Conservation (phyloP, 2,888 invertebrate genomes). For the Hydropsyche betteni region DNA sequence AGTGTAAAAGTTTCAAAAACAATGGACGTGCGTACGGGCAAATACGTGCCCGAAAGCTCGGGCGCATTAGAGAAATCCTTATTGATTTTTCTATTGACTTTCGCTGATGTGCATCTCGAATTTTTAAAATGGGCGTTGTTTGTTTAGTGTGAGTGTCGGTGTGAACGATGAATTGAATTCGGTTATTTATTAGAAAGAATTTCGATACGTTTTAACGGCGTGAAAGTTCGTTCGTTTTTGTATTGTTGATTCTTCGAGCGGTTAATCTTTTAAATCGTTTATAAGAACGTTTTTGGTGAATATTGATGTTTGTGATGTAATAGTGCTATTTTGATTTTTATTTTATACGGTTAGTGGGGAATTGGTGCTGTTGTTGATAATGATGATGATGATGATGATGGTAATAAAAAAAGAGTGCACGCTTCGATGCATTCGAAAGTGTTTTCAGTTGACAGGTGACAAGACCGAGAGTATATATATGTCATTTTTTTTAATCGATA, state of each 20-base stretch:
- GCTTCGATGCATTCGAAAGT: slow-evolving; percentile 18
- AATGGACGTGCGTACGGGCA: slow-evolving; percentile 22
- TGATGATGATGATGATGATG: too few relatives aligned
- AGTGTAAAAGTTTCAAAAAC: slow-evolving; percentile 22
- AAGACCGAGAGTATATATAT: slow-evolving; percentile 6
- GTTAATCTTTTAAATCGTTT: too few relatives aligned
- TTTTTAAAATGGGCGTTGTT: slow-evolving; percentile 1
- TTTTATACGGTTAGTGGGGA: too few relatives aligned
- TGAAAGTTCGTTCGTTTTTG: too few relatives aligned
- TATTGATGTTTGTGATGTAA: too few relatives aligned
- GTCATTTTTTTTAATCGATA: neutral
- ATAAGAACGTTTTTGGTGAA: too few relatives aligned
- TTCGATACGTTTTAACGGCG: too few relatives aligned
- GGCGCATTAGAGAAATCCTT: slow-evolving; percentile 13
- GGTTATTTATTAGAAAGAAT: too few relatives aligned
- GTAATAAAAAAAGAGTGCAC: neutral
- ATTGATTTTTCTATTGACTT: slow-evolving; percentile 14
- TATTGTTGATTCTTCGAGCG: too few relatives aligned
- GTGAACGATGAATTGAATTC: too few relatives aligned
- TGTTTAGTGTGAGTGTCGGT: neutral
- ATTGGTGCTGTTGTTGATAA: too few relatives aligned
- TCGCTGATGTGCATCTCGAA: slow-evolving; percentile 20
- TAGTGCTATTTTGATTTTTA: too few relatives aligned
- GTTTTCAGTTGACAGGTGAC: slow-evolving; percentile 17
- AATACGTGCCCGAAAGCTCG: slow-evolving; percentile 16